Conservation (phyloP, 2,797 vertebrate species). For the Anas georgica region DNA sequence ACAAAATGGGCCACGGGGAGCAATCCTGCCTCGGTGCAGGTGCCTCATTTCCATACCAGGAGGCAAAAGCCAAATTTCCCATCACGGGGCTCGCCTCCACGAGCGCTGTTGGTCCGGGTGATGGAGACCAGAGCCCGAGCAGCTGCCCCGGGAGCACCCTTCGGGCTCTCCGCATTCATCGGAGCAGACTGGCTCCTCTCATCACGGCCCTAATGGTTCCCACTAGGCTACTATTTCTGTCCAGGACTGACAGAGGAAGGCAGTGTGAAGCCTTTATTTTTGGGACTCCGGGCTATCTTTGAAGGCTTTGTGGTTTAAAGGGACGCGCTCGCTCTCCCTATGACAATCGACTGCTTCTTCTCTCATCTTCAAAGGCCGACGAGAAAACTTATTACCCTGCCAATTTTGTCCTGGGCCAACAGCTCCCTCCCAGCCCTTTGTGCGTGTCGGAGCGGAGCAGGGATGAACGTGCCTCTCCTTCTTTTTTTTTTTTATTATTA, state of each 20-base stretch:
- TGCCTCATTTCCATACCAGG: slow-evolving; percentile 37
- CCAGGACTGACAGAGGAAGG: slow-evolving; percentile 26
- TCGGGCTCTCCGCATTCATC: background rate
- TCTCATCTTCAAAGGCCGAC: slow-evolving; percentile 60
- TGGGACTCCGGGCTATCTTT: slow-evolving; percentile 54
- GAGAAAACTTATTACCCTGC: slow-evolving; percentile 15
- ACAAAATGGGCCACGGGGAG: background rate
- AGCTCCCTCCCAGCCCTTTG: background rate
- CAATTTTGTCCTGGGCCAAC: slow-evolving; percentile 20
- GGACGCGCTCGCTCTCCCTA: background rate
- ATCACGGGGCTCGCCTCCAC: background rate
- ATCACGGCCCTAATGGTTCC: slow-evolving; percentile 5
- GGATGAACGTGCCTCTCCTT: background rate
- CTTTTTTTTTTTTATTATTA: background rate
- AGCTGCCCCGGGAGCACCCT: slow-evolving; percentile 42
- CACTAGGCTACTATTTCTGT: slow-evolving; percentile 62
- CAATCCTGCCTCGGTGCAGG: slow-evolving; percentile 24
- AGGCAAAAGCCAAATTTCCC: background rate
- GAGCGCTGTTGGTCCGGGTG: background rate
- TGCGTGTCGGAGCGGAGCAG: background rate
- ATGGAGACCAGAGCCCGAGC: background rate
- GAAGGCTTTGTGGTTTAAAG: slow-evolving; percentile 59
- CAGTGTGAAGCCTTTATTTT: slow-evolving; percentile 62
- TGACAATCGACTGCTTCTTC: slow-evolving; percentile 58
- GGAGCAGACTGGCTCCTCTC: slow-evolving; percentile 38